Evolutionary conservation across 2,113 vertebrate species (phyloP), one percentile per base, ranked within the genome.

Genomic region (Oceanodroma tethys): DNA sequence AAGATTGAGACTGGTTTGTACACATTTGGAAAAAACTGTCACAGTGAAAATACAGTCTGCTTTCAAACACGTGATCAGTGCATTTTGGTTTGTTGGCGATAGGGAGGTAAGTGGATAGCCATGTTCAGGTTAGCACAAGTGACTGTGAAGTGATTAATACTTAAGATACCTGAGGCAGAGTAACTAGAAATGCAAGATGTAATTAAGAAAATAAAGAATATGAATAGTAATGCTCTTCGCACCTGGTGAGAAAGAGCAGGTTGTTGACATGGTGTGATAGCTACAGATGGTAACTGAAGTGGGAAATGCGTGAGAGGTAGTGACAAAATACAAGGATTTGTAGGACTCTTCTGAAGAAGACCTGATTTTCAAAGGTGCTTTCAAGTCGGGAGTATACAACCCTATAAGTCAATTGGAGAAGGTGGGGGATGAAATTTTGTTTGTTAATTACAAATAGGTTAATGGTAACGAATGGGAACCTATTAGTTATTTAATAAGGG

Each of bases 171-270:
- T 48, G 32, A 76, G 76, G 81, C 60, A 56, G 79, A 93, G 75
- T 81, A 94, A 73, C 22, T 56, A 73, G 85, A 93, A 90, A 58
- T 43, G 43, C 13, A 68, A 97, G 83, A 91, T 23, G 60, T 85
- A 97, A 97, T 97, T 94, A 98, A 94, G 90, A 88, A 96, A 83
- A 95, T 76, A 91, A 94, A 95, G 79, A 92, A 71, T 19, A 42
- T 21, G 18, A 90, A 87, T 47, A 84, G 66, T 27, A 23, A 80
- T 66, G 13, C 5, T 76, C 32, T 89, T 68, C 5, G 6, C 63
- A 68, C 65, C 45, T 65, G 91, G 76, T 79, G 34, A 81, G 88
- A 78, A 78, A 36, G 7, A 23, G 18, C 2, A 1, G 30, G 34
- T 65, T 91, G 81, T 53, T 38, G n/a, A 72, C 21, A 25, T 9